Conservation (phyloP, 1,140 invertebrate genomes). For the Atta texana region DNA sequence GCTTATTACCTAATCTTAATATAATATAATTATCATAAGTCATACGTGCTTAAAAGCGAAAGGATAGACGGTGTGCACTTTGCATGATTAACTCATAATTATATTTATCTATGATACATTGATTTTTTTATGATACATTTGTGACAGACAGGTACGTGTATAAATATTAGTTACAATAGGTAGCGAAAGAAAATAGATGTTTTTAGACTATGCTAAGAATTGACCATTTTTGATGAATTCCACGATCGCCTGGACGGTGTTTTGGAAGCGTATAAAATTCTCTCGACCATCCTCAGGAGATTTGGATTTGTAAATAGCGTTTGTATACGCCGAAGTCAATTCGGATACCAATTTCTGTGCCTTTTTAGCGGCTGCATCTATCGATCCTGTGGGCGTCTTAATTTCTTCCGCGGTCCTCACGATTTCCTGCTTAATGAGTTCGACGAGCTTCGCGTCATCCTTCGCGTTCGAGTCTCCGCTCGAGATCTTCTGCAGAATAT, state of each 20-base stretch:
- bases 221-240: slow-evolving; percentile 74
- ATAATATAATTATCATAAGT: neutral
- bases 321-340: slow-evolving; percentile 75
- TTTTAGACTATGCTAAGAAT: slow-evolving; percentile 40
- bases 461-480: slow-evolving; percentile 59
- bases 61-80: slow-evolving; percentile 7
- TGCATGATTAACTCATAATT: slow-evolving; percentile 39
- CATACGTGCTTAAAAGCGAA: neutral
- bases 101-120: slow-evolving; percentile 32
- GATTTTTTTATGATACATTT: slow-evolving; percentile 44
- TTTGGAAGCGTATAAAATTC: slow-evolving; percentile 72
- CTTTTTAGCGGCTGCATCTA: slow-evolving; percentile 73
- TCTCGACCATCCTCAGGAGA: slow-evolving; percentile 64
- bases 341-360: slow-evolving; percentile 75
- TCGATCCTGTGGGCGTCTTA: slow-evolving; percentile 67
- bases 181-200: no score
- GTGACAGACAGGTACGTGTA: neutral
- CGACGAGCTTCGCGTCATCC: slow-evolving; percentile 70
- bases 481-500: slow-evolving; percentile 68
- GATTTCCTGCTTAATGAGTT: slow-evolving; percentile 73
- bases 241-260: slow-evolving; percentile 74
- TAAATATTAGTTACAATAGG: neutral
- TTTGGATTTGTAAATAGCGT: slow-evolving; percentile 75
- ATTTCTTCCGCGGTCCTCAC: slow-evolving; percentile 65
- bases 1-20: neutral